Evolutionary conservation across 2,113 vertebrate species (phyloP).

Genomic region (Eclectus roratus): DNA sequence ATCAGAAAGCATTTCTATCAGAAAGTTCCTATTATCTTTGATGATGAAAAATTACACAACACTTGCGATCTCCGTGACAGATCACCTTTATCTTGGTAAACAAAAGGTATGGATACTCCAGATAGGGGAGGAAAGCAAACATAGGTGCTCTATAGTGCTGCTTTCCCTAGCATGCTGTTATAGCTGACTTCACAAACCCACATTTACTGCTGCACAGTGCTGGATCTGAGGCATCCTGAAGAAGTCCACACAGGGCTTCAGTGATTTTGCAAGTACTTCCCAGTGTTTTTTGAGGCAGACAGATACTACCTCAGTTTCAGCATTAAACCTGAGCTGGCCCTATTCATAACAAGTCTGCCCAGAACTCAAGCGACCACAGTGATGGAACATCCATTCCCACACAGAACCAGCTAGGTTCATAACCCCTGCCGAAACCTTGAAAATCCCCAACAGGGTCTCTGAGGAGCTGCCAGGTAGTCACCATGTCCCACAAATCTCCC

Average conservation of each 20-base stretch:
- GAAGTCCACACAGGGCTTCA: not conserved
- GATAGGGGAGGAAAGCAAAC: not conserved
- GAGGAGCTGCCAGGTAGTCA: not conserved
- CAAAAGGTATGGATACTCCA: not conserved
- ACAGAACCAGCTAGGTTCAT: not conserved
- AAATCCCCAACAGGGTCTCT: not conserved
- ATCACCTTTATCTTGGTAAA: not conserved
- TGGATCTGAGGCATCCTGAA: not conserved
- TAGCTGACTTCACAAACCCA: not conserved
- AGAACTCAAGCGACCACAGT: not conserved
- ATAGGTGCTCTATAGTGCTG: not conserved
- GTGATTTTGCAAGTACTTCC: not conserved
- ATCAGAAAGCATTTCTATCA: not conserved
- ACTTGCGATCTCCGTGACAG: not conserved
- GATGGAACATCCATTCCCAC: not conserved
- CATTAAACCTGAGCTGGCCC: not conserved
- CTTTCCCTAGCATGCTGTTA: not conserved
- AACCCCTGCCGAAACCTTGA: not conserved
- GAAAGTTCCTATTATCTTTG: not conserved
- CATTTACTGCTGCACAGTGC: accelerated
- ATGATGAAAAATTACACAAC: not conserved
- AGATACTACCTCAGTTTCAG: not conserved
- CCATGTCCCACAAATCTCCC: not conserved
- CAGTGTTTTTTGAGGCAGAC: not conserved
- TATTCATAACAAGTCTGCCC: not conserved